A percentile compares a stretch with the other conserved stretches of the same genome.
Conservation (phyloP, 2,113 vertebrate species). For the Cebidichthys violaceus region DNA sequence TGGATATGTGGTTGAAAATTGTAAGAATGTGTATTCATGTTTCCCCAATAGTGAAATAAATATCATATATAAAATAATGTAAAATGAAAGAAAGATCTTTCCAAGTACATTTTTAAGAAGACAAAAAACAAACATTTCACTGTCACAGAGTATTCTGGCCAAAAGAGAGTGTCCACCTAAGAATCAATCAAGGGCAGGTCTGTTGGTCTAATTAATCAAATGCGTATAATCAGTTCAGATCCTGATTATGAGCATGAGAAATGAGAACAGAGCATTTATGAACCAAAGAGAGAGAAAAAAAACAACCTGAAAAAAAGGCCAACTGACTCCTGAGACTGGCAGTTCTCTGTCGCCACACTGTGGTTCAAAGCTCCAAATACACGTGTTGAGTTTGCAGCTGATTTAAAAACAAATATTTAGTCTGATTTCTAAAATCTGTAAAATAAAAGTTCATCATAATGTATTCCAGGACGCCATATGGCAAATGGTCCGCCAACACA, state of each 20-base stretch:
- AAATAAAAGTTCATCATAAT: too few relatives aligned
- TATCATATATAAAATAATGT: too few relatives aligned
- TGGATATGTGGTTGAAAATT: background rate
- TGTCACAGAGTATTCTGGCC: background rate
- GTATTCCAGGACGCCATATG: too few relatives aligned
- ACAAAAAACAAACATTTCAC: background rate
- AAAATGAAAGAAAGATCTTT: background rate
- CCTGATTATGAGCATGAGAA: background rate
- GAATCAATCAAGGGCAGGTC: too few relatives aligned
- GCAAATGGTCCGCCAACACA: too few relatives aligned
- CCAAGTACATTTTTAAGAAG: background rate
- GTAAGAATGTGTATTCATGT: background rate
- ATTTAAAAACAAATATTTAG: too few relatives aligned
- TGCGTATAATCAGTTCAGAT: background rate
- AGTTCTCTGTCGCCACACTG: constrained; percentile 58
- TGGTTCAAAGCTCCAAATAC: constrained; percentile 36
- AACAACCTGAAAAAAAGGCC: background rate
- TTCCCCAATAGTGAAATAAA: too few relatives aligned
- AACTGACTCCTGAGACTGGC: background rate
- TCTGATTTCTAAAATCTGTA: too few relatives aligned
- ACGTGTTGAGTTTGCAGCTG: background rate
- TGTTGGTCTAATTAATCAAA: background rate
- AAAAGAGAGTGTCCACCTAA: background rate
- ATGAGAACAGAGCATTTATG: background rate
- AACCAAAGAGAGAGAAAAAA: background rate